phyloP scores from a whole-genome alignment of 2,888 invertebrate genomes.

The Cetonia aurata region DNA sequence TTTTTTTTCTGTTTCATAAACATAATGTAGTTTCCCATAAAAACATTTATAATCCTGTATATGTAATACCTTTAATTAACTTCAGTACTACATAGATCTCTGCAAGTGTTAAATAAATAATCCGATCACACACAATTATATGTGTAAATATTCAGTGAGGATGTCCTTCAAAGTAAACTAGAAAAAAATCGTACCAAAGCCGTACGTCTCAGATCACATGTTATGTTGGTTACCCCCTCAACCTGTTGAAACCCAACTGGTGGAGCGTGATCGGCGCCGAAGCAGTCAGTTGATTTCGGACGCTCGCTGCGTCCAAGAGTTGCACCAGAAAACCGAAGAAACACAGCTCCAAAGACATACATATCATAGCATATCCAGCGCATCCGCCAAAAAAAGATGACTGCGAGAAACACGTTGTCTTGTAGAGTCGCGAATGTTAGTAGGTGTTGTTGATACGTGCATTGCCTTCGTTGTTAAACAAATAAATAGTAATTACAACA shows the following conservation, averaged over 20 bases:
- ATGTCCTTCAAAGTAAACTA: slow-evolving; percentile 9
- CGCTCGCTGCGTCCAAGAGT: slow-evolving; percentile 50
- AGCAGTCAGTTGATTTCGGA: slow-evolving; percentile 54
- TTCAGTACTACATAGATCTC: too few species aligned
- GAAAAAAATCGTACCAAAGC: slow-evolving; percentile 10
- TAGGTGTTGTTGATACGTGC: background rate
- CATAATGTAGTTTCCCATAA: too few species aligned
- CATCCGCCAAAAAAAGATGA: slow-evolving; percentile 34
- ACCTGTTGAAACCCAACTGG: slow-evolving; percentile 63
- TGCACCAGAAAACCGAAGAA: slow-evolving; percentile 17
- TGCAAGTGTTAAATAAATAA: too few species aligned
- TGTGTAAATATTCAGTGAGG: too few species aligned
- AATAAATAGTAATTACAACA: background rate
- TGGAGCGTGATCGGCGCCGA: slow-evolving; percentile 52
- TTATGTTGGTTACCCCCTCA: slow-evolving; percentile 54
- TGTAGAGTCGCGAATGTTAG: slow-evolving; percentile 1
- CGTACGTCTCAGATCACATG: slow-evolving; percentile 36
- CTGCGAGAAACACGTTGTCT: slow-evolving; percentile 5
- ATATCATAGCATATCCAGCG: slow-evolving; percentile 31
- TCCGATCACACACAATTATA: too few species aligned
- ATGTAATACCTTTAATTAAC: too few species aligned
- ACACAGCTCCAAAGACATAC: slow-evolving; percentile 32
- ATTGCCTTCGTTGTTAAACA: background rate
- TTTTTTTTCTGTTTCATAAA: too few species aligned
- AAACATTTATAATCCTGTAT: too few species aligned